Conservation (phyloP, 2,888 invertebrate species). For the Antheraea yamamai region DNA sequence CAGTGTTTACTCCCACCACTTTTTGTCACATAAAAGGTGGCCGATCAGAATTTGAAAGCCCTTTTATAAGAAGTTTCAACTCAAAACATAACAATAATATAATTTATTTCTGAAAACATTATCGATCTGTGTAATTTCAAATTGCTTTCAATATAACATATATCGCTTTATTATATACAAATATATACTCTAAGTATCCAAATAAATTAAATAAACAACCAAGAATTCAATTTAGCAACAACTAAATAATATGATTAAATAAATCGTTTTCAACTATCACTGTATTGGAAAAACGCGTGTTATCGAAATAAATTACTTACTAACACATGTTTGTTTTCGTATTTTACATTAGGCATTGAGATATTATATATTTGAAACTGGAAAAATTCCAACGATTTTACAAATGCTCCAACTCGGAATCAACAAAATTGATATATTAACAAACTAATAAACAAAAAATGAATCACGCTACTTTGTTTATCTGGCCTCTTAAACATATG, state of each 20-base stretch:
- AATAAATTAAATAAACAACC: background rate
- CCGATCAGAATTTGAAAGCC: no score
- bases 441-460: slow-evolving; percentile 3
- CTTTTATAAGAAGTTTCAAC: no score
- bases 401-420: background rate
- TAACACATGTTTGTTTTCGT: background rate
- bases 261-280: background rate
- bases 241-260: background rate
- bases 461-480: background rate
- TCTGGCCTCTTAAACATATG: background rate
- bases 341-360: background rate
- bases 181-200: no score
- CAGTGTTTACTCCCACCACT: no score
- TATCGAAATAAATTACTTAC: background rate
- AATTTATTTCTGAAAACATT: no score
- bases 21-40: no score
- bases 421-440: slow-evolving; percentile 4
- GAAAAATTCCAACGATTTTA: slow-evolving; percentile 3
- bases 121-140: no score
- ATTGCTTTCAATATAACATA: no score
- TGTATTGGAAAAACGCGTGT: background rate
- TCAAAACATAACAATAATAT: slow-evolving; percentile 23
- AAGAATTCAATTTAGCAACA: background rate
- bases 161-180: no score
- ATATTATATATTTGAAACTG: slow-evolving; percentile 3